phyloP scores from a whole-genome alignment of 2,797 vertebrate genomes.

The Sternarchorhynchus goeldii region DNA sequence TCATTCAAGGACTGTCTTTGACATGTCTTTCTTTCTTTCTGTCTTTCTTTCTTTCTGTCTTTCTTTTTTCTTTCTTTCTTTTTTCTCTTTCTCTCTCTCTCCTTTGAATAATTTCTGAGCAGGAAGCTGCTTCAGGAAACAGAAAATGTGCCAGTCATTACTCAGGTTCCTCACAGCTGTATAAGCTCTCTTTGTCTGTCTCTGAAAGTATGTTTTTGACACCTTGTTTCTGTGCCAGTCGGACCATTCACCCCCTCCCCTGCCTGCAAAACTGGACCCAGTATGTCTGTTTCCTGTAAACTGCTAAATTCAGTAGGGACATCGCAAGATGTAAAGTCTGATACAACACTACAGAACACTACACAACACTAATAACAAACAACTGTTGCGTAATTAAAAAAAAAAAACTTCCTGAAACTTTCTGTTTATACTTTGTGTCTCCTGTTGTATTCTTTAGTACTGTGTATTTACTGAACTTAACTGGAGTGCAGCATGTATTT shows the following conservation, averaged over 20 bases:
- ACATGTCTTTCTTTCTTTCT: background rate
- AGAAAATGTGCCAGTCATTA: background rate
- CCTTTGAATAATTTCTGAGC: slow-evolving; percentile 1
- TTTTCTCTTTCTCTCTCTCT: background rate
- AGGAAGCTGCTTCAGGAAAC: slow-evolving; percentile 1
- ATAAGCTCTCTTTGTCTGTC: background rate
- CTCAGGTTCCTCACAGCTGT: background rate
- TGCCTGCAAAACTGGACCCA: background rate
- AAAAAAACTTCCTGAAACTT: too few relatives aligned
- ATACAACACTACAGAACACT: too few relatives aligned
- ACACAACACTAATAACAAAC: background rate
- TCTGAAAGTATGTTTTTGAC: background rate
- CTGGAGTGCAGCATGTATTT: too few relatives aligned
- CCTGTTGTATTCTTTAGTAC: too few relatives aligned
- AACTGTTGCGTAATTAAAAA: too few relatives aligned
- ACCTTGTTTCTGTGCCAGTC: background rate
- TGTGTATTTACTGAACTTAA: too few relatives aligned
- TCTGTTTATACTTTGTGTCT: too few relatives aligned
- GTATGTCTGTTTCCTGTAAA: slow-evolving; percentile 11
- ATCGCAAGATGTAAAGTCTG: background rate
- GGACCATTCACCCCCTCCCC: background rate
- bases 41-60: background rate
- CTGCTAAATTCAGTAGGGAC: background rate
- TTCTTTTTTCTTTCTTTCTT: background rate
- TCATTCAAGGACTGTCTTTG: background rate